phyloP scores from a whole-genome alignment of 2,797 vertebrate species.

The Lateolabrax maculatus region DNA sequence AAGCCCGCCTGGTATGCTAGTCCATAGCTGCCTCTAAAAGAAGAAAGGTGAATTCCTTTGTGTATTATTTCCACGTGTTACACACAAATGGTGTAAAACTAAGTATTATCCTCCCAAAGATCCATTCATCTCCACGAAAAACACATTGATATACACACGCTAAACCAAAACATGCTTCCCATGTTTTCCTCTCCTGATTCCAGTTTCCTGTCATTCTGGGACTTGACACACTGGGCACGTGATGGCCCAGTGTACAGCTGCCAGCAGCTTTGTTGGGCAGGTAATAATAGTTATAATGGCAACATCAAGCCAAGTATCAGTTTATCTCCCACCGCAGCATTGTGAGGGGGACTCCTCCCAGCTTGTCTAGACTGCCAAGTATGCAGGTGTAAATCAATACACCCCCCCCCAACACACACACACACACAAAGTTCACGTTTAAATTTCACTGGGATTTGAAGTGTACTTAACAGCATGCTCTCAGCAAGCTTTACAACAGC shows the following conservation, averaged over 20 bases:
- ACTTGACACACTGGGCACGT: conserved; percentile 18
- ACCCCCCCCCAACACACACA: not conserved
- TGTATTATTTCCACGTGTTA: conserved; percentile 61
- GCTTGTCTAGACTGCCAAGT: conserved; percentile 71
- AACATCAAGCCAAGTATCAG: conserved; percentile 44
- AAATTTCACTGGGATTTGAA: conserved; percentile 51
- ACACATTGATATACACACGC: not conserved
- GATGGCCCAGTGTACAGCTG: conserved; percentile 15
- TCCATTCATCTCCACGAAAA: not conserved
- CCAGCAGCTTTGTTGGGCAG: conserved; percentile 44
- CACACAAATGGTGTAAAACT: not conserved
- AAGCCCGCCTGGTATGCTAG: conserved; percentile 70
- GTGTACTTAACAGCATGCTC: conserved; percentile 12
- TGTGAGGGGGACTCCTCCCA: conserved; percentile 50
- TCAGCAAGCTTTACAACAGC: conserved; percentile 38
- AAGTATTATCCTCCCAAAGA: not conserved
- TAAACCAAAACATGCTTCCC: not conserved
- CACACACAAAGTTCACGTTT: conserved; percentile 35
- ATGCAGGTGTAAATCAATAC: conserved; percentile 77
- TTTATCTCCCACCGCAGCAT: conserved; percentile 46
- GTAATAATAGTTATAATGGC: conserved; percentile 52
- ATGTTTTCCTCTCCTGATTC: not conserved
- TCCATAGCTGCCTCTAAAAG: conserved; percentile 43
- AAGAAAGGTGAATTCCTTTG: conserved; percentile 64
- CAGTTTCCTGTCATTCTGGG: conserved; percentile 1